A percentile compares a stretch with the other conserved stretches of the same genome.
phyloP scores from a whole-genome alignment of 1,140 invertebrate genomes.

The Meloidogyne chitwoodi region DNA sequence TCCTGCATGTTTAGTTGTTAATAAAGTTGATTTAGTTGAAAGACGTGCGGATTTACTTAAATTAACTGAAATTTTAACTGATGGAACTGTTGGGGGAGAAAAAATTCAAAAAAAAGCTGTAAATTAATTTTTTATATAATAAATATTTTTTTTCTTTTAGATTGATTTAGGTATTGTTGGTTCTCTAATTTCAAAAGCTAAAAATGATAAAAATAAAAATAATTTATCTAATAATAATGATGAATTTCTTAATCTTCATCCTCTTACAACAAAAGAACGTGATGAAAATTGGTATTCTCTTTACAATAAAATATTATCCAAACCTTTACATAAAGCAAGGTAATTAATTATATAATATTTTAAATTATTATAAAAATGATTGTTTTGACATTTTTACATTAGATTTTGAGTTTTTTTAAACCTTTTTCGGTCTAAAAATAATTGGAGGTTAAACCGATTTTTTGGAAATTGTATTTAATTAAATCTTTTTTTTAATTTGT shows the following conservation, averaged over 20 bases:
- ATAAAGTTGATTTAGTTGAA: constrained; percentile 53
- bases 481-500: background rate
- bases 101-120: constrained; percentile 15
- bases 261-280: background rate
- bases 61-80: constrained; percentile 39
- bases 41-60: constrained; percentile 35
- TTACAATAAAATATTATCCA: constrained; percentile 22
- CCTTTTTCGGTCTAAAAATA: no score
- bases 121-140: constrained; percentile 24
- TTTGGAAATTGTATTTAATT: background rate
- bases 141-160: background rate
- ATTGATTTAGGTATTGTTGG: background rate
- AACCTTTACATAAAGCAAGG: constrained; percentile 26
- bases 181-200: constrained; percentile 10
- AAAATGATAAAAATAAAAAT: constrained; percentile 40
- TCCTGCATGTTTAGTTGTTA: constrained; percentile 47
- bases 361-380: no score
- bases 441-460: no score
- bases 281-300: constrained; percentile 45
- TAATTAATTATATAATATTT: background rate
- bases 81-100: constrained; percentile 35
- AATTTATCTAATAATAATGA: background rate
- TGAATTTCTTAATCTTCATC: background rate
- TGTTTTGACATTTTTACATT: no score
- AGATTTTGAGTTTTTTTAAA: no score